Evolutionary conservation across 2,797 vertebrate species (phyloP).

Genomic region (Anguilla anguilla): DNA sequence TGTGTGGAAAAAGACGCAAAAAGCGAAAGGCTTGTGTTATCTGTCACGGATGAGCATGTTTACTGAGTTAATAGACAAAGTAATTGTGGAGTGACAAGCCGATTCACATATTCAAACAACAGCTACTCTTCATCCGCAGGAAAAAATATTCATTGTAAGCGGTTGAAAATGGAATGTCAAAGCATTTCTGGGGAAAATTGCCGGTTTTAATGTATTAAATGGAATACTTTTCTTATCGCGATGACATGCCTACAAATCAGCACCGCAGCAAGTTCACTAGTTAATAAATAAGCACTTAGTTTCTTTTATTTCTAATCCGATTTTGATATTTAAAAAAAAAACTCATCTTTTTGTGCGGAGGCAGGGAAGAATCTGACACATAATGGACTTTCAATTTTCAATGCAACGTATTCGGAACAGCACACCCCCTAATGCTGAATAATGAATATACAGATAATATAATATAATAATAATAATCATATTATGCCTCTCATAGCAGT

Average conservation of each 20-base stretch:
- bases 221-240: conserved; percentile 4
- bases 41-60: background rate
- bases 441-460: conserved; percentile 25
- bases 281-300: conserved; percentile 24
- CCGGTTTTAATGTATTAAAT: conserved; percentile 16
- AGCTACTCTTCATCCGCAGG: conserved; percentile 2
- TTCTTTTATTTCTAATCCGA: conserved; percentile 2
- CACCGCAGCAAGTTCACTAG: background rate
- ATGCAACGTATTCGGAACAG: background rate
- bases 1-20: background rate
- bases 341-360: conserved; percentile 2
- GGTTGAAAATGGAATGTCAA: conserved; percentile 9
- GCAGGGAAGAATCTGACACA: conserved; percentile 28
- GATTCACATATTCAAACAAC: conserved; percentile 13
- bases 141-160: background rate
- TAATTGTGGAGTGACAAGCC: conserved; percentile 3
- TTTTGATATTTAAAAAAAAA: background rate
- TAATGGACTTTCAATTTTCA: conserved; percentile 8
- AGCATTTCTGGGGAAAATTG: conserved; percentile 14
- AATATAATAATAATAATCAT: conserved; percentile 34
- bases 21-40: background rate
- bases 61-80: conserved; percentile 15
- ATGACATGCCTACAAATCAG: conserved; percentile 15
- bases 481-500: conserved; percentile 46
- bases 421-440: conserved; percentile 3